Conservation (phyloP, 2,888 invertebrate genomes). For the Beris chalybata region DNA sequence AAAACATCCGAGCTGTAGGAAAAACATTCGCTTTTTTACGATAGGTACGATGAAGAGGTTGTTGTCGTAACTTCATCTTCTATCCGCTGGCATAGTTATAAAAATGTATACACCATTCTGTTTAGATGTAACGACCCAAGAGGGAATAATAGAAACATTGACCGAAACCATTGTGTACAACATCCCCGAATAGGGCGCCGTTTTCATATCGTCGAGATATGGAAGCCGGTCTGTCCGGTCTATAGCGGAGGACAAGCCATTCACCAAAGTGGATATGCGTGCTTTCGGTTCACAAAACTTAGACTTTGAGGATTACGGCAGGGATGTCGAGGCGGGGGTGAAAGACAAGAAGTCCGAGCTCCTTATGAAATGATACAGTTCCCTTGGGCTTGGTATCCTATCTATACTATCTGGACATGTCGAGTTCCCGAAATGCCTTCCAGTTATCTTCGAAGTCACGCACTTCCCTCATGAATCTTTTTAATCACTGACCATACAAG, state of each 20-base stretch:
- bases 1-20: no score
- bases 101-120: conserved; percentile 25
- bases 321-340: no score
- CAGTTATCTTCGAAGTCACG: conserved; percentile 24
- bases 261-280: no score
- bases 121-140: conserved; percentile 22
- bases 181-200: no score
- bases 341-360: conserved; percentile 3
- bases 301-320: no score
- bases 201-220: no score
- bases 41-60: conserved; percentile 5
- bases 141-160: conserved; percentile 20
- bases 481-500: conserved; percentile 28
- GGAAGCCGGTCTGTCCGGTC: no score
- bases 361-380: conserved; percentile 8
- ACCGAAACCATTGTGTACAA: not conserved
- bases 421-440: conserved; percentile 17
- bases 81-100: conserved; percentile 16
- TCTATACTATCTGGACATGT: conserved; percentile 19
- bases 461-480: conserved; percentile 28
- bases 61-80: conserved; percentile 19
- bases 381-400: conserved; percentile 11
- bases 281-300: no score
- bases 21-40: no score
- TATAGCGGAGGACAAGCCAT: no score